phyloP scores from a whole-genome alignment of 2,113 vertebrate genomes.

The Thunnus thynnus region DNA sequence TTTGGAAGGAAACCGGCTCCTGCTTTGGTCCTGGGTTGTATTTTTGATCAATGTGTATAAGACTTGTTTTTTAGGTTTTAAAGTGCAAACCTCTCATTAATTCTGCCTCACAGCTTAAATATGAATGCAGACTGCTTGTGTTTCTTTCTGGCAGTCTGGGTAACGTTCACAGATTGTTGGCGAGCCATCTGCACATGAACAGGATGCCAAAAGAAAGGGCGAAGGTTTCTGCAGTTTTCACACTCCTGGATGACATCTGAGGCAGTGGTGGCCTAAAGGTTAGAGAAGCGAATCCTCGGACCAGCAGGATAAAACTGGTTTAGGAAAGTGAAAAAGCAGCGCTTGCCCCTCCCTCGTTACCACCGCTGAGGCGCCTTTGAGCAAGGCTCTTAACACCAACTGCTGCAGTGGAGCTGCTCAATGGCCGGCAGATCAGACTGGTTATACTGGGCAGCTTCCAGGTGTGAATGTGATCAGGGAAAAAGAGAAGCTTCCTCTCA shows the following conservation, averaged over 20 bases:
- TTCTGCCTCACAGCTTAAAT: not conserved
- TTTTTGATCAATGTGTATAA: not conserved
- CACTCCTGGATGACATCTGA: not conserved
- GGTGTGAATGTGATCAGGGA: not conserved
- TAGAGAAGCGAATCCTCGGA: too few relatives aligned
- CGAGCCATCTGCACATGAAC: constrained; percentile 1
- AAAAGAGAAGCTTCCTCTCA: too few relatives aligned
- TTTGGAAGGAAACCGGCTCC: too few relatives aligned
- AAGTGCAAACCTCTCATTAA: constrained; percentile 3
- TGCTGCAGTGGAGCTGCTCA: too few relatives aligned
- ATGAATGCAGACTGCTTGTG: not conserved
- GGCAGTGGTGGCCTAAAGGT: not conserved
- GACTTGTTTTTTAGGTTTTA: not conserved
- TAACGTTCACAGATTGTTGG: constrained; percentile 39
- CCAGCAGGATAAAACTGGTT: too few relatives aligned
- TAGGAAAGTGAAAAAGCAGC: too few relatives aligned
- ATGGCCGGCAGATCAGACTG: too few relatives aligned
- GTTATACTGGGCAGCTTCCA: not conserved
- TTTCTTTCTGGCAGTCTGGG: constrained; percentile 35
- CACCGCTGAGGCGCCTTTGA: too few relatives aligned
- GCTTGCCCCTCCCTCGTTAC: too few relatives aligned
- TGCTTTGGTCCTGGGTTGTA: too few relatives aligned
- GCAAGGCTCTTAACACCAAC: too few relatives aligned
- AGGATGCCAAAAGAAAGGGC: constrained; percentile 39
- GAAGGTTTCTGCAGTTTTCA: constrained; percentile 22